phyloP scores from a whole-genome alignment of 2,113 vertebrate species.

The Pterocles orientalis region DNA sequence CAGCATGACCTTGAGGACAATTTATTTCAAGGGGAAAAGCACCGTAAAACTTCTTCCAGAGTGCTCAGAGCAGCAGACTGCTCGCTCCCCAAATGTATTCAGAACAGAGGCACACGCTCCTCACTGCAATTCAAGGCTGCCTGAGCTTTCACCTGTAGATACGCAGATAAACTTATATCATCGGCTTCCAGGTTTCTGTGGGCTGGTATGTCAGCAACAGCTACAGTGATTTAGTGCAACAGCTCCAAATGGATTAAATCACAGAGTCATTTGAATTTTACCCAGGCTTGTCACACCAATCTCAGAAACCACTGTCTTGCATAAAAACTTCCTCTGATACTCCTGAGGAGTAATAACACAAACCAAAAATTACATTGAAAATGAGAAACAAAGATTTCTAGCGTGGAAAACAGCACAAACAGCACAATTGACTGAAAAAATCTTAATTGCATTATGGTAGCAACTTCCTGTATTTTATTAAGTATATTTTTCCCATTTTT shows the following conservation, averaged over 20 bases:
- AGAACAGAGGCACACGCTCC: conserved; percentile 43
- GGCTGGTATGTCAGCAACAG: conserved; percentile 64
- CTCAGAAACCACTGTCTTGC: conserved; percentile 76
- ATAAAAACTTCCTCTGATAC: conserved; percentile 71
- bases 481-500: neutral
- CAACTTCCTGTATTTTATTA: neutral
- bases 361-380: conserved; percentile 22
- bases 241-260: conserved; percentile 77
- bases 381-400: neutral
- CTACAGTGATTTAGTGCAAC: conserved; percentile 76
- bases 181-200: conserved; percentile 68
- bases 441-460: neutral
- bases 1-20: conserved; percentile 23
- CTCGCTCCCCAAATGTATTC: conserved; percentile 50
- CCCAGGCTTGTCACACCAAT: conserved; percentile 77
- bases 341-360: conserved; percentile 36
- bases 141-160: conserved; percentile 73
- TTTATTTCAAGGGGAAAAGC: conserved; percentile 25
- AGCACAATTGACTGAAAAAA: neutral
- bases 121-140: conserved; percentile 38
- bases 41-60: neutral
- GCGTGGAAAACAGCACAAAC: neutral
- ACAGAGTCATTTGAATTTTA: conserved; percentile 80
- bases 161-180: conserved; percentile 67
- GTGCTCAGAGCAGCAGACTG: neutral